Conservation (phyloP, 2,888 invertebrate genomes). For the Apoda limacodes region DNA sequence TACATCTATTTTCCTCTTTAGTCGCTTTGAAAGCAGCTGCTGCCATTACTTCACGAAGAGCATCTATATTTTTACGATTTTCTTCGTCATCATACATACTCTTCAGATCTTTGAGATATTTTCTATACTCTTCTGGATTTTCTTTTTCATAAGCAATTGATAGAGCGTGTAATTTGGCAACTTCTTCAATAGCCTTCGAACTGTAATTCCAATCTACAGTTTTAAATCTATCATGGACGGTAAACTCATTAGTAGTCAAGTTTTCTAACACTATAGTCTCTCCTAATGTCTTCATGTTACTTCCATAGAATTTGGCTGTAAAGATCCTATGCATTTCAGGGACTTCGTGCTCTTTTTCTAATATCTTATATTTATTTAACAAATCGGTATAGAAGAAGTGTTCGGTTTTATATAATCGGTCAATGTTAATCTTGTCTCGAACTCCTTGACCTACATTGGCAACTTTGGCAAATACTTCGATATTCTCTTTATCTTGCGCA, state of each 20-base stretch:
- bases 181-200: conserved; percentile 21
- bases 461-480: conserved; percentile 23
- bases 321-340: conserved; percentile 22
- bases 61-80: no score
- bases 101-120: no score
- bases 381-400: conserved; percentile 22
- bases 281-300: conserved; percentile 12
- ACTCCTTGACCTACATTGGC: conserved; percentile 27
- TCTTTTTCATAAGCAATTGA: conserved; percentile 30
- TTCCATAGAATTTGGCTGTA: conserved; percentile 22
- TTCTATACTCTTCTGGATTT: conserved; percentile 27
- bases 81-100: no score
- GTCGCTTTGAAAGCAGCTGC: no score
- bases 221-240: conserved; percentile 22
- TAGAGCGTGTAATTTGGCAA: conserved; percentile 36
- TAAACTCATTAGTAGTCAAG: conserved; percentile 22
- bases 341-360: conserved; percentile 22
- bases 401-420: conserved; percentile 26
- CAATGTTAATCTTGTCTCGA: conserved; percentile 22
- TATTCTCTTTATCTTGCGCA: conserved; percentile 21
- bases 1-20: no score
- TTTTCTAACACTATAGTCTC: conserved; percentile 28
- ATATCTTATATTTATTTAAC: conserved; percentile 15
- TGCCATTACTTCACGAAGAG: no score
- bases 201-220: conserved; percentile 29